Evolutionary conservation across 2,113 vertebrate species (phyloP), one percentile per base, ranked within the genome.

Genomic region (Toxostoma redivivum): DNA sequence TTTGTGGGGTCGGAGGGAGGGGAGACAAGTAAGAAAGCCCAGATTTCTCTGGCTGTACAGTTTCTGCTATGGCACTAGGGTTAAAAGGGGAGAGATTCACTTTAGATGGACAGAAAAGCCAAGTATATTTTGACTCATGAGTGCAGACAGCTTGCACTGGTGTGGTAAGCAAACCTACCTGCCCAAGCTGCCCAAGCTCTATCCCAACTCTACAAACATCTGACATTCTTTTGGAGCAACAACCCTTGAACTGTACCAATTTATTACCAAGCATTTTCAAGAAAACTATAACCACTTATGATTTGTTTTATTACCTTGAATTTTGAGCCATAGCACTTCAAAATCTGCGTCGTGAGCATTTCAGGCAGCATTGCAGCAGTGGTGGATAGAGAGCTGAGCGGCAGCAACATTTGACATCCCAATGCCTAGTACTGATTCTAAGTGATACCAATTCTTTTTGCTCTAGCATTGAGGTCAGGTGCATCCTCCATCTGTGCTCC

Each of bases 401-500:
- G 30, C 79, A 82, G 66, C 74, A 92, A 21, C 50, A 10, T 83
- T 83, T 90, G 76, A 73, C 56, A 81, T 88, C 50, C 30, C 58
- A 47, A 0, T 50, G 58, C 42, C 80, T 69, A 47, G 58, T 48
- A 70, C 35, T 66, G 47, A 70, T 80, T 93, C 76, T 62, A 86
- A 86, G 87, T 83, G 10, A 4, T 38, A 92, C 42, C 72, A 70
- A 28, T 86, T 92, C 33, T 17, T 94, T 73, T 42, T 90, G 57
- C 60, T 90, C 25, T 48, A 83, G 64, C 67, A 38, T 27, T 66
- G 82, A 88, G 90, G 67, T 94, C 79, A 90, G 72, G 67, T 88
- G 72, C 15, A 5, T 86, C 40, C 82, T 95, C 90, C 85, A 86
- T 85, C 90, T 95, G 92, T 94, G 78, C 74, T 93, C 87, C 71